Percentiles rank a stretch among this genome's conserved stretches.
These are phyloP conservation scores for Gymnothorax reevesii DNA, from an alignment of 2,797 vertebrate species.

Conservation along the genomic window DNA sequence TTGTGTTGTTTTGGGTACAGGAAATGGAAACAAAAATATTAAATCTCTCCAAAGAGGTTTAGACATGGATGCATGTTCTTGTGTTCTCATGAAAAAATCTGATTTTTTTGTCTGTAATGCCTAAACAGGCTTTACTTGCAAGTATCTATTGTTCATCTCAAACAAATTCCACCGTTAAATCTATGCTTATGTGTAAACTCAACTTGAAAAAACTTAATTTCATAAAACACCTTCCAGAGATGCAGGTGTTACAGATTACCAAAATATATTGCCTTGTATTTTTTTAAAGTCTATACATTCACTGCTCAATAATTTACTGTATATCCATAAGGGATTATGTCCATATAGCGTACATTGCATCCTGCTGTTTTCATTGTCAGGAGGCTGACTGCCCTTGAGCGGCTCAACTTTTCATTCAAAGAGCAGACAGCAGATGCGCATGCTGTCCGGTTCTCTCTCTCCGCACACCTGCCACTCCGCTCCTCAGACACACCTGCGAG, in stretches of 20 bases:
- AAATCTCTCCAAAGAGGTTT: not conserved
- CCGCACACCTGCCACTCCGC: conserved; percentile 66
- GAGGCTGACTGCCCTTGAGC: not conserved
- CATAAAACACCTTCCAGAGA: not conserved
- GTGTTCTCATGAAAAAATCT: too few relatives aligned
- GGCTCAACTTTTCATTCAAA: not conserved
- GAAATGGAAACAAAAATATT: too few relatives aligned
- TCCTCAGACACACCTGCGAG: conserved; percentile 53
- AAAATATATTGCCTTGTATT: not conserved
- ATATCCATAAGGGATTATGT: too few relatives aligned
- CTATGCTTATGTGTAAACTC: not conserved
- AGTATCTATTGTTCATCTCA: not conserved
- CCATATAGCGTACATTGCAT: too few relatives aligned
- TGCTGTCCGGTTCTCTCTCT: conserved; percentile 32
- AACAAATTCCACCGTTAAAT: not conserved
- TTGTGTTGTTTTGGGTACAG: not conserved
- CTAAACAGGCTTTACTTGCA: not conserved
- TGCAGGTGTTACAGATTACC: not conserved
- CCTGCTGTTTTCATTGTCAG: not conserved
- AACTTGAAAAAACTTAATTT: not conserved
- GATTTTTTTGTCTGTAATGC: not conserved
- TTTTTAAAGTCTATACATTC: not conserved
- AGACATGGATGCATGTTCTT: too few relatives aligned
- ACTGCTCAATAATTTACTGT: not conserved
- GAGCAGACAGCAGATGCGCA: not conserved